Evolutionary conservation across 2,888 invertebrate species (phyloP).

Genomic region (Torymus tubicola): DNA sequence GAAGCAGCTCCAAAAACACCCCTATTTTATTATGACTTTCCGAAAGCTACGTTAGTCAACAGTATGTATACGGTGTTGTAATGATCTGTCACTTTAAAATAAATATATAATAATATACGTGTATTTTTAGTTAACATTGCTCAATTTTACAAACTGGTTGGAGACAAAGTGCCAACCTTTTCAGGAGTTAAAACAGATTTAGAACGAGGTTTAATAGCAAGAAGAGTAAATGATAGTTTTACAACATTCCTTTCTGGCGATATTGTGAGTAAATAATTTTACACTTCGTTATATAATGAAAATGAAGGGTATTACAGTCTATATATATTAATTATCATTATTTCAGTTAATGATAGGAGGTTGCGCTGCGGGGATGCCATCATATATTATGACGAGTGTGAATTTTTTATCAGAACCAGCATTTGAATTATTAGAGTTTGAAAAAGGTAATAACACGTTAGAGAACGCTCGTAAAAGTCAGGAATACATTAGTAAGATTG

Average conservation of each 20-base stretch:
- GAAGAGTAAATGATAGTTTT: constrained; percentile 78
- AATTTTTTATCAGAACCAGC: constrained; percentile 82
- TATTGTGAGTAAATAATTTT: constrained; percentile 76
- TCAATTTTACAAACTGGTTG: constrained; percentile 81
- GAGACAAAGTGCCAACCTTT: constrained; percentile 83
- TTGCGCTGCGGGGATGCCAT: constrained; percentile 83
- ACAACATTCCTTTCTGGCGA: constrained; percentile 84
- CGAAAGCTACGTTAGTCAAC: constrained; percentile 46
- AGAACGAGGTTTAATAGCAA: constrained; percentile 82
- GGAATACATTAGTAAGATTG: constrained; percentile 68
- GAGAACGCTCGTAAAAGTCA: constrained; percentile 78
- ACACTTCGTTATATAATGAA: neutral
- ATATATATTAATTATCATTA: neutral
- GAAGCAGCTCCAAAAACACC: constrained; percentile 86
- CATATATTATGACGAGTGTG: constrained; percentile 84
- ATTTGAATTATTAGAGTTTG: constrained; percentile 79
- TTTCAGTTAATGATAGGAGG: constrained; percentile 82
- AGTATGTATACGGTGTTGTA: constrained; percentile 22
- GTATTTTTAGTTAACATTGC: constrained; percentile 83
- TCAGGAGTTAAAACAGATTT: constrained; percentile 87
- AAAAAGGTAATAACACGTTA: constrained; percentile 76
- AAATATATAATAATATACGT: too few relatives aligned
- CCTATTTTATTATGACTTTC: constrained; percentile 86
- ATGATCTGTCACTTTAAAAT: neutral
- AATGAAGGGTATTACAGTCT: neutral